Conservation (phyloP, 2,797 vertebrate genomes). For the Enteromius fasciolatus region DNA sequence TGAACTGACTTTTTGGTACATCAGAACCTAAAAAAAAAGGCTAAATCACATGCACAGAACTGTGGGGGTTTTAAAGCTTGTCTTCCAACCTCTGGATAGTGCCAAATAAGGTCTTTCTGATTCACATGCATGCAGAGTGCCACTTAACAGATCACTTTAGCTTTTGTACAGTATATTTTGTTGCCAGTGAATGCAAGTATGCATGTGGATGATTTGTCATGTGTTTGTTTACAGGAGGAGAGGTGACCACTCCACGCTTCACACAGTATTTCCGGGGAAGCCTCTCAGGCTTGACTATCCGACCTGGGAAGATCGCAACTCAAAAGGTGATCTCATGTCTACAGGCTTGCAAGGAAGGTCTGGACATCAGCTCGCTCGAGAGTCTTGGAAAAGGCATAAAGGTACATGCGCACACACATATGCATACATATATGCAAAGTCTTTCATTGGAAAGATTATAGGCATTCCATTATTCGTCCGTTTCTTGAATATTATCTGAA, state of each 20-base stretch:
- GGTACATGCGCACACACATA: conserved; percentile 67
- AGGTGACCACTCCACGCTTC: conserved; percentile 91
- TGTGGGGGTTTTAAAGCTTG: neutral
- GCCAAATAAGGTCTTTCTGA: neutral
- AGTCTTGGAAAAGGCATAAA: conserved; percentile 94
- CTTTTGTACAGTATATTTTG: neutral
- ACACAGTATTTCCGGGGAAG: conserved; percentile 96
- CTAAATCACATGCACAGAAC: neutral
- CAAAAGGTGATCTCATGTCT: conserved; percentile 98
- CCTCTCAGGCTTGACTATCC: conserved; percentile 92
- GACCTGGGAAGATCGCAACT: conserved; percentile 95
- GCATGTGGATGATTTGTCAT: conserved; percentile 9
- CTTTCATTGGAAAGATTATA: conserved; percentile 35
- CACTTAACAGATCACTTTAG: neutral
- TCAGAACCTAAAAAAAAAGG: neutral
- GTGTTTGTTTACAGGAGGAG: conserved; percentile 81
- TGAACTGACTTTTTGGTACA: neutral
- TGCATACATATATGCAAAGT: conserved; percentile 17
- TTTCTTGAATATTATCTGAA: conserved; percentile 35
- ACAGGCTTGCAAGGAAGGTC: conserved; percentile 97
- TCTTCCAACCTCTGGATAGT: neutral
- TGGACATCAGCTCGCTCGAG: conserved; percentile 97
- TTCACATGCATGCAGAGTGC: neutral
- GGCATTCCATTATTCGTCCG: conserved; percentile 10
- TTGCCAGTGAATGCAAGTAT: neutral